Conservation (phyloP, 2,888 invertebrate species). For the Ramazzottius varieornatus region DNA sequence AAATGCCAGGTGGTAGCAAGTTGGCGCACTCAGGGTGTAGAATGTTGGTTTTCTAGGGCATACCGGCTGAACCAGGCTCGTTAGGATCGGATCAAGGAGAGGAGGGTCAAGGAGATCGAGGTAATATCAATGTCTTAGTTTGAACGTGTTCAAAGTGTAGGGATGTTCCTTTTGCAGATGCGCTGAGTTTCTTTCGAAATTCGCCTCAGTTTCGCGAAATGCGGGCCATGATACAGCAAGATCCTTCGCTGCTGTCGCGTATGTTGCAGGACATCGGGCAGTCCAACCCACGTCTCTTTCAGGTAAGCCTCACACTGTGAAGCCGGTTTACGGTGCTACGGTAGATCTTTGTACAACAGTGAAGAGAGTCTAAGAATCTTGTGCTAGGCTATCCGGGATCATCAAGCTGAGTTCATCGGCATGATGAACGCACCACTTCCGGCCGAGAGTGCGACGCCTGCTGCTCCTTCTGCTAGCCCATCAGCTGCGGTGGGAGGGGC, state of each 20-base stretch:
- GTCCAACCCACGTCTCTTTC: neutral
- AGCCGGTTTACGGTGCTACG: neutral
- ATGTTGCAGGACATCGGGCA: neutral
- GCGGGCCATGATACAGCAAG: neutral
- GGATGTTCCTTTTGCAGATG: neutral
- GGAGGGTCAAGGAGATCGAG: too few species aligned
- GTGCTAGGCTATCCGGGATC: neutral
- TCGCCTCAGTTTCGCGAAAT: neutral
- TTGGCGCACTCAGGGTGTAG: too few species aligned
- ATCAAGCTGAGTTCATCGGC: neutral
- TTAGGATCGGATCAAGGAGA: too few species aligned
- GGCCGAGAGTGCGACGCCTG: neutral
- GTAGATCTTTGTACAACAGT: neutral
- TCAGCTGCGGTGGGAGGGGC: neutral
- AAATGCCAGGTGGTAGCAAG: too few species aligned
- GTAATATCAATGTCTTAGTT: too few species aligned
- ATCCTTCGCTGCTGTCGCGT: neutral
- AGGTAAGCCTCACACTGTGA: neutral
- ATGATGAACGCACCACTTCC: neutral
- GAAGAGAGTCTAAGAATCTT: neutral
- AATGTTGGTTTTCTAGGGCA: too few species aligned
- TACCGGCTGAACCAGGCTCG: too few species aligned
- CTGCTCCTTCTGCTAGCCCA: neutral
- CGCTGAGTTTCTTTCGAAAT: neutral
- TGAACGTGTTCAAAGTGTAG: too few species aligned